Evolutionary conservation across 2,888 invertebrate genomes (phyloP).

Genomic region (Orgyia antiqua): DNA sequence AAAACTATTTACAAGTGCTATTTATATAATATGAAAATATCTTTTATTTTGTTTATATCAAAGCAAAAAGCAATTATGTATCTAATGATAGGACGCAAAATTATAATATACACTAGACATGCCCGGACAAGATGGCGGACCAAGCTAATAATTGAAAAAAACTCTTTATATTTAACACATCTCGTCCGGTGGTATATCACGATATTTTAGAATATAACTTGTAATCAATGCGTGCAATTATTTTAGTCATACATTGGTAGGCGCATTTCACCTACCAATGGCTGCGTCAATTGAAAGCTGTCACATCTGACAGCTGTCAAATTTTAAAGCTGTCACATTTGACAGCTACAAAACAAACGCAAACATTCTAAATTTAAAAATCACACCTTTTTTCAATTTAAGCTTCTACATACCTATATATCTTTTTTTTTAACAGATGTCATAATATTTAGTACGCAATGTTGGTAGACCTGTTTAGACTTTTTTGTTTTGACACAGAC

Average conservation of each 20-base stretch:
- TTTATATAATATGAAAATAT: slow-evolving; percentile 52
- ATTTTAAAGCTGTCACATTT: slow-evolving; percentile 27
- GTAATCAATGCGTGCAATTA: slow-evolving; percentile 35
- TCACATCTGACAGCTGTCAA: slow-evolving; percentile 12
- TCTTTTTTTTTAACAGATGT: too few species aligned
- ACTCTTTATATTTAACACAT: slow-evolving; percentile 15
- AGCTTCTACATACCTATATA: too few species aligned
- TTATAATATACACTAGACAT: slow-evolving; percentile 28
- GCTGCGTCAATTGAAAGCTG: slow-evolving; percentile 16
- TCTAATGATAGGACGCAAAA: slow-evolving; percentile 38
- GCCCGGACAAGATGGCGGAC: slow-evolving; percentile 19
- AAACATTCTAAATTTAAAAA: too few species aligned
- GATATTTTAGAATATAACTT: slow-evolving; percentile 27
- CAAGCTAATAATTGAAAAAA: slow-evolving; percentile 24
- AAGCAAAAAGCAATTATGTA: slow-evolving; percentile 37
- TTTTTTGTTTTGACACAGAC: too few species aligned
- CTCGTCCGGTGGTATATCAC: slow-evolving; percentile 28
- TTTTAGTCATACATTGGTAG: slow-evolving; percentile 22
- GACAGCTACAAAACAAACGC: slow-evolving; percentile 19
- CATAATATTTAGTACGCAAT: too few species aligned
- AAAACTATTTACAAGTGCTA: slow-evolving; percentile 57
- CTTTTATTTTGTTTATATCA: slow-evolving; percentile 30
- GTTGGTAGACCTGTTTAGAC: too few species aligned
- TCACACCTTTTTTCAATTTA: too few species aligned
- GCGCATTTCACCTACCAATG: slow-evolving; percentile 13